Evolutionary conservation across 2,113 vertebrate species (phyloP), one percentile per base, ranked within the genome.

Genomic region (Arenaria interpres): DNA sequence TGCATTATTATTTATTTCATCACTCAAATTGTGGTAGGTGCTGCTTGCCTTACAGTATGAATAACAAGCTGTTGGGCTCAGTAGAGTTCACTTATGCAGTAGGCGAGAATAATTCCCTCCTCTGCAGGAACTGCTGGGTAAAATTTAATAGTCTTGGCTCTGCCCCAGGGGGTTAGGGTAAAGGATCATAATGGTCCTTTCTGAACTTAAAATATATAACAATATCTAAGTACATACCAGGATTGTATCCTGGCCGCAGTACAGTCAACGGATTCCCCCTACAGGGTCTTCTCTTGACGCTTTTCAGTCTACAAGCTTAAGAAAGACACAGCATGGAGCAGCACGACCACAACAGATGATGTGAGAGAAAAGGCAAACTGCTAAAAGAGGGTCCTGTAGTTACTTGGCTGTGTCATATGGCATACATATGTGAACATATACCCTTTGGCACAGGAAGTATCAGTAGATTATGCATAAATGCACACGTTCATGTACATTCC

Each of bases 1-100:
- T 94, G 94, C 94, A 96, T 97, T 96, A 94, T 94, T 97, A 94
- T 97, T 97, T 97, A 97, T 97, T 94, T 96, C 92, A 96, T 97
- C 95, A 96, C 82, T 96, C 88, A 93, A 86, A 96, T 94, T 94
- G 93, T 96, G 85, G 85, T 95, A 95, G 91, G 96, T 96, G 93
- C 93, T 90, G 90, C 88, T 94, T 96, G 83, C 92, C 88, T 92
- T 93, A 37, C 80, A 78, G 95, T 72, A 43, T 89, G 94, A 95
- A 95, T 96, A 96, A 92, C 92, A 92, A 97, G 94, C 51, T 93
- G 50, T 90, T 87, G 56, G 66, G 83, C 89, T 96, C 69, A 12
- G 76, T 12, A n/a, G 80, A 94, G 73, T 92, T 97, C 92, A 92
- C 90, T 97, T 97, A 95, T 95, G 80, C 94, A 93, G 77, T 1